These are phyloP conservation scores for Carcharodon carcharias DNA, from an alignment of 2,797 vertebrate species.

Conservation along the genomic window DNA sequence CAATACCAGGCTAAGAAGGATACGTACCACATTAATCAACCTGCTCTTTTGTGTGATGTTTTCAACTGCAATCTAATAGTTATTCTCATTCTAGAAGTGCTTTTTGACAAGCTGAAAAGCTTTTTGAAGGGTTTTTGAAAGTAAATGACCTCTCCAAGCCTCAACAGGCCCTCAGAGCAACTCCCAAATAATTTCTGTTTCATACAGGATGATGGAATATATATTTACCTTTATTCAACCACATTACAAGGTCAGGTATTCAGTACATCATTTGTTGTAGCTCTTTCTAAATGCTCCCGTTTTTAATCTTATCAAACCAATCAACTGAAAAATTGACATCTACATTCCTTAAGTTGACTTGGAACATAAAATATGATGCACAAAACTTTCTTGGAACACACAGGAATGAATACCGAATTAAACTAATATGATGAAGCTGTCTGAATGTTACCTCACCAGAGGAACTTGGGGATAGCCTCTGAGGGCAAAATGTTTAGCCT, in stretches of 20 bases:
- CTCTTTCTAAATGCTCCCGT: neutral
- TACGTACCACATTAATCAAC: constrained; percentile 58
- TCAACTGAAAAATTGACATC: neutral
- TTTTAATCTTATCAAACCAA: constrained; percentile 20
- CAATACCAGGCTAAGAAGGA: constrained; percentile 60
- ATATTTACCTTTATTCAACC: constrained; percentile 23
- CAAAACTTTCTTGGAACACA: constrained; percentile 40
- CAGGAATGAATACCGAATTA: neutral
- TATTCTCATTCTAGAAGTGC: constrained; percentile 66
- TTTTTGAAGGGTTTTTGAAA: constrained; percentile 59
- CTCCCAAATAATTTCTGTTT: constrained; percentile 20
- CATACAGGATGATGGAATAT: constrained; percentile 12
- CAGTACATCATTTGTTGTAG: neutral
- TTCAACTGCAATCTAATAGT: constrained; percentile 60
- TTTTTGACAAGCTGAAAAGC: constrained; percentile 56
- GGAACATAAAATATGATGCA: constrained; percentile 17
- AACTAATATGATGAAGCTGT: neutral
- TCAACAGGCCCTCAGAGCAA: neutral
- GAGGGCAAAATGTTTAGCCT: neutral
- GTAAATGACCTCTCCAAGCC: constrained; percentile 66
- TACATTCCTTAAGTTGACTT: neutral
- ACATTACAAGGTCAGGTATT: neutral
- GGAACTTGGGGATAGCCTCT: neutral
- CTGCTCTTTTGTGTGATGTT: constrained; percentile 54
- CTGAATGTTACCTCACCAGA: neutral